Evolutionary conservation across 2,888 invertebrate genomes (phyloP), one percentile per base, ranked within the genome.

Genomic region (Lepidochrysops patricia): DNA sequence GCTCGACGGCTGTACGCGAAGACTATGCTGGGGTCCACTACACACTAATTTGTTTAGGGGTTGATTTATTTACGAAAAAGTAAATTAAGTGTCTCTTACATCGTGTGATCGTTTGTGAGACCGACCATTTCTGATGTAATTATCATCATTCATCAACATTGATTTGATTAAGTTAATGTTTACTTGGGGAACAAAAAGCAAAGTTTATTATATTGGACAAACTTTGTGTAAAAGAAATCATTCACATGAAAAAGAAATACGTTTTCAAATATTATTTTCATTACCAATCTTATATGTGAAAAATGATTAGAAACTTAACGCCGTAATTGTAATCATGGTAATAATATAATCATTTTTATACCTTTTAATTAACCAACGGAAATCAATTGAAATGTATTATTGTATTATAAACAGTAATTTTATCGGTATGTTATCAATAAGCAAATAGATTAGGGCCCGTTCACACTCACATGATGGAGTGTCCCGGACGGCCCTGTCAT

Each of bases 31-130:
- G 54, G 29, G 54, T 12, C 54, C 12, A 15, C 29, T 27, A 19
- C 32, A 9, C 15, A 32, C 29, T 54, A 13, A 32, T 57, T 57
- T 57, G 57, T 57, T 57, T 57, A 57, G 35, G 57, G 37, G 6
- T n/a, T 57, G 37, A 37, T 57, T 37, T 57, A 57, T 37, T 37
- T 32, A 56, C 56, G 32, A 19, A 26, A 26, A n/a, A 43, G 19
- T 9, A 43, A 43, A 43, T 43, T 19, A 43, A 43, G 19, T 43
- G 43, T 43, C 12, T 43, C 2, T 26, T 52, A 52, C 52, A 26
- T 52, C 27, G 7, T 26, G 50, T 26, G 26, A n/a, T n/a, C n/a
- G n/a, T n/a, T n/a, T n/a, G n/a, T n/a, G n/a, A n/a, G n/a, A n/a
- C n/a, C 52, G 52, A 19, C 43, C 43, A 19, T 19, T 43, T 43